phyloP scores from a whole-genome alignment of 2,797 vertebrate genomes.

The Rhabdomys pumilio region DNA sequence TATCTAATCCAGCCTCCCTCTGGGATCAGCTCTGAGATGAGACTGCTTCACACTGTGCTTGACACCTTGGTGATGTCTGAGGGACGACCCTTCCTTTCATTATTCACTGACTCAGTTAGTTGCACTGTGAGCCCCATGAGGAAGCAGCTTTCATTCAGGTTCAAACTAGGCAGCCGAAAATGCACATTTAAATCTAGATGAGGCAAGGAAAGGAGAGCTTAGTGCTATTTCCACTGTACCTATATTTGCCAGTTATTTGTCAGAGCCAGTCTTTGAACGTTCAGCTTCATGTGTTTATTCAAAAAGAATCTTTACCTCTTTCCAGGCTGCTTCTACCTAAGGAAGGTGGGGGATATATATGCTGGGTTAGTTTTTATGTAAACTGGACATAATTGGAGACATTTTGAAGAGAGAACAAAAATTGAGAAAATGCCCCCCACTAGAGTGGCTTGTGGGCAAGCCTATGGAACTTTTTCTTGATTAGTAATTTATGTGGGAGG shows the following conservation, averaged over 20 bases:
- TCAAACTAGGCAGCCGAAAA: neutral
- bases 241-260: neutral
- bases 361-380: neutral
- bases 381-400: neutral
- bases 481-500: neutral
- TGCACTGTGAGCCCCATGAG: neutral
- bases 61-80: neutral
- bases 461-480: neutral
- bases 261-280: neutral
- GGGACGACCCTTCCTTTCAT: neutral
- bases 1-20: neutral
- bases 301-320: neutral
- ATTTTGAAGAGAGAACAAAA: neutral
- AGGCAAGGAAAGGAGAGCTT: neutral
- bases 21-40: neutral
- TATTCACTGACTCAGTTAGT: neutral
- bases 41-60: neutral
- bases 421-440: neutral
- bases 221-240: neutral
- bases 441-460: neutral
- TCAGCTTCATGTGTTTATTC: neutral
- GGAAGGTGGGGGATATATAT: neutral
- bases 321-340: neutral
- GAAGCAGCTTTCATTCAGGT: neutral
- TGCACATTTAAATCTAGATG: neutral